A percentile compares a stretch with the other conserved stretches of the same genome.
Evolutionary conservation across 2,888 invertebrate genomes (phyloP).

Genomic region (Lordiphosa fenestrarum): DNA sequence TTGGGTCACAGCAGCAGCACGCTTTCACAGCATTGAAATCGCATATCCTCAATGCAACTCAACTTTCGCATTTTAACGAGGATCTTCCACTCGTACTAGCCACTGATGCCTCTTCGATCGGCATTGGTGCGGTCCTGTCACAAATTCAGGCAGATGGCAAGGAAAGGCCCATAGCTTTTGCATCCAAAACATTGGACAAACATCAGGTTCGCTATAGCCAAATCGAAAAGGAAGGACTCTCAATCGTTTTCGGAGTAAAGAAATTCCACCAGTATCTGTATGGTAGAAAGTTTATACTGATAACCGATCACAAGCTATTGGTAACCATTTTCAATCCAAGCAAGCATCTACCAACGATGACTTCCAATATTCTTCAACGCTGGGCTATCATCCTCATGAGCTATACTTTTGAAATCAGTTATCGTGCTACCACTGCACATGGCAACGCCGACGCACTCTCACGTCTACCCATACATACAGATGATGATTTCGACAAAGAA

Average conservation of each 20-base stretch:
- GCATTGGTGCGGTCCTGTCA: no score
- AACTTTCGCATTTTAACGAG: neutral
- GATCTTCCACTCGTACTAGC: neutral
- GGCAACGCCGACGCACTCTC: slow-evolving; percentile 7
- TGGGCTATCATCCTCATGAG: slow-evolving; percentile 1
- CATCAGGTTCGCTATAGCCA: neutral
- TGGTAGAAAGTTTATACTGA: slow-evolving; percentile 8
- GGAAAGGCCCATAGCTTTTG: neutral
- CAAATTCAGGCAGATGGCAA: no score
- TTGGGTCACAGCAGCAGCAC: no score
- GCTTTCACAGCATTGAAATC: no score
- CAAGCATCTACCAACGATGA: slow-evolving; percentile 6
- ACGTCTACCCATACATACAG: neutral
- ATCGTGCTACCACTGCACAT: neutral
- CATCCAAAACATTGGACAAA: neutral
- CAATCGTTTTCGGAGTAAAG: neutral
- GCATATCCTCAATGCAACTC: neutral
- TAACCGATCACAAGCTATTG: slow-evolving; percentile 1
- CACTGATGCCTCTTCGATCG: neutral
- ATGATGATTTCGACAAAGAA: no score
- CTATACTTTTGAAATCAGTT: slow-evolving; percentile 16
- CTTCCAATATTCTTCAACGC: slow-evolving; percentile 5
- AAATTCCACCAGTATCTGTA: slow-evolving; percentile 5
- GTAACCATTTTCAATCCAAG: no score
- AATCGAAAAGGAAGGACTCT: slow-evolving; percentile 10